Percentiles rank a stretch among this genome's conserved stretches.
Conservation (phyloP, 2,797 vertebrate genomes). For the Agapornis canus region DNA sequence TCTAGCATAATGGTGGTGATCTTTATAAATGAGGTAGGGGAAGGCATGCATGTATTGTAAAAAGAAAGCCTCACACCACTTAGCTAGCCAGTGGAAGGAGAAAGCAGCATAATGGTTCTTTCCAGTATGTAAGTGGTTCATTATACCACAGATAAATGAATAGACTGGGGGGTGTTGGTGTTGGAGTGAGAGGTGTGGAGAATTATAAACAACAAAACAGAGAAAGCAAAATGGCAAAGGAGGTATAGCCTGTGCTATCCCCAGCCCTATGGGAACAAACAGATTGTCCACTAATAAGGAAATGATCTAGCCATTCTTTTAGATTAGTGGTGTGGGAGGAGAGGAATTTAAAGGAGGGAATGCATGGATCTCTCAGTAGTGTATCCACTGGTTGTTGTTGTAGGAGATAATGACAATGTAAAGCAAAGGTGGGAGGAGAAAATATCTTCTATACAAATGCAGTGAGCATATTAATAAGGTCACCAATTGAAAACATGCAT, state of each 20-base stretch:
- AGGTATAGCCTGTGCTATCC: slow-evolving; percentile 30
- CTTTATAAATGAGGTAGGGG: slow-evolving; percentile 16
- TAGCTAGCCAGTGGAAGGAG: not conserved
- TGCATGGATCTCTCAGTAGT: slow-evolving; percentile 45
- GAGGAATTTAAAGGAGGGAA: slow-evolving; percentile 65
- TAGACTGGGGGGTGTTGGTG: not conserved
- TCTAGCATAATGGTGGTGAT: not conserved
- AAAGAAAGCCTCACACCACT: not conserved
- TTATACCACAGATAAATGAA: slow-evolving; percentile 28
- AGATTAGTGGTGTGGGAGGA: slow-evolving; percentile 62
- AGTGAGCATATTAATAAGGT: slow-evolving; percentile 64
- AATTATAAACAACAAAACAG: slow-evolving; percentile 14
- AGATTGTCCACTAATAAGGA: slow-evolving; percentile 63
- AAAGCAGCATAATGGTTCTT: slow-evolving; percentile 11
- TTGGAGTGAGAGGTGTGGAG: not conserved
- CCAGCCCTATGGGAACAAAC: slow-evolving; percentile 53
- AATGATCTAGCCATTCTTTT: slow-evolving; percentile 63
- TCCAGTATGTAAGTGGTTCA: not conserved
- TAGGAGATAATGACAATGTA: slow-evolving; percentile 63
- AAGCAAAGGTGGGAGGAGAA: slow-evolving; percentile 66
- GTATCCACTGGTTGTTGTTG: not conserved
- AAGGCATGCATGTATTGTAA: not conserved
- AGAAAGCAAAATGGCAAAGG: slow-evolving; percentile 23
- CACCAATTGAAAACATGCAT: slow-evolving; percentile 29
- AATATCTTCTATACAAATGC: slow-evolving; percentile 54